phyloP scores from a whole-genome alignment of 1,140 invertebrate species.

The Nixonia krombeini region DNA sequence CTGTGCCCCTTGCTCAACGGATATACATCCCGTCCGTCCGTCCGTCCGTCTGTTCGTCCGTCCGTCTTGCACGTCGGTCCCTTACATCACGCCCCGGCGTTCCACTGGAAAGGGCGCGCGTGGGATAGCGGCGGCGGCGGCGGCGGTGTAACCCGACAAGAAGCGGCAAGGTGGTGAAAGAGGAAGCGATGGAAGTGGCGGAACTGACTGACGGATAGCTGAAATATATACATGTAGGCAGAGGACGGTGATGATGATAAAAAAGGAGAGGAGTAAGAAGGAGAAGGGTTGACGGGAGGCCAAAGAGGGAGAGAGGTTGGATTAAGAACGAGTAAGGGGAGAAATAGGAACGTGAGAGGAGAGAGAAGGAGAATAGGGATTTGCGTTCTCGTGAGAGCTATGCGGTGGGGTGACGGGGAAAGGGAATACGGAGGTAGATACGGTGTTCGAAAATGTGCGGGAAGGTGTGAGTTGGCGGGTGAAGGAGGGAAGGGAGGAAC shows the following conservation, averaged over 20 bases:
- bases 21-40: too few species aligned
- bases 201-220: too few species aligned
- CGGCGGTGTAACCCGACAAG: conserved; percentile 22
- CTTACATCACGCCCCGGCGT: neutral
- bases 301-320: conserved; percentile 6
- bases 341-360: conserved; percentile 2
- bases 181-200: conserved; percentile 11
- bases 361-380: conserved; percentile 24
- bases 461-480: conserved; percentile 19
- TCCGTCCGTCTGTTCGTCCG: too few species aligned
- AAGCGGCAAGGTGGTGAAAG: conserved; percentile 48
- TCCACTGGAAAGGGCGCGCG: conserved; percentile 6
- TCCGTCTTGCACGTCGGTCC: conserved; percentile 9
- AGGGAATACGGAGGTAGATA: conserved; percentile 13
- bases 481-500: conserved; percentile 27
- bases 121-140: neutral
- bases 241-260: too few species aligned
- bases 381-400: conserved; percentile 1
- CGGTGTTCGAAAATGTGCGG: conserved; percentile 13
- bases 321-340: conserved; percentile 7
- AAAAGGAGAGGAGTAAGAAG: conserved; percentile 4
- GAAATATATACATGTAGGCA: too few species aligned
- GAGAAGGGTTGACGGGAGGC: conserved; percentile 33
- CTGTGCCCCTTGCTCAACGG: too few species aligned
- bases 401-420: conserved; percentile 4